Conservation (phyloP, 2,113 vertebrate species). For the Oenanthe oenanthe region DNA sequence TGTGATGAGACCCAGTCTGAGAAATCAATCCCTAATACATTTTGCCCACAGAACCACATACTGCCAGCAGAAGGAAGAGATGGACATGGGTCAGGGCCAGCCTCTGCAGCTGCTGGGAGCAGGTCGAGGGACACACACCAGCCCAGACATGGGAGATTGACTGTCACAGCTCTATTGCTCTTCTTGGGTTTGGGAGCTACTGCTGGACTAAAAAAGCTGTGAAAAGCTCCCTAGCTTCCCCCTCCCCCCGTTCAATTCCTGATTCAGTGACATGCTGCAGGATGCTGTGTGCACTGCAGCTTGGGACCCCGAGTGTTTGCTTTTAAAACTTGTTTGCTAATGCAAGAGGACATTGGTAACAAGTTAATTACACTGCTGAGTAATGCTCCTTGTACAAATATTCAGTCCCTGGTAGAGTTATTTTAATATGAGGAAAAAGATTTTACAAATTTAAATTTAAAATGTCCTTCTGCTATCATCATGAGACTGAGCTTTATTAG, state of each 20-base stretch:
- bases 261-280: not conserved
- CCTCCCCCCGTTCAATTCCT: rapidly evolving
- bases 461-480: not conserved
- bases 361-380: not conserved
- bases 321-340: not conserved
- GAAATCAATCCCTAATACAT: not conserved
- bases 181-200: not conserved
- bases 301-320: not conserved
- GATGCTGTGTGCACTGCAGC: not conserved
- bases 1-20: not conserved
- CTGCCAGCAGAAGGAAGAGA: not conserved
- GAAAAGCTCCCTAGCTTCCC: not conserved
- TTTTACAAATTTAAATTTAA: not conserved
- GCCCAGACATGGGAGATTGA: rapidly evolving
- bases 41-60: not conserved
- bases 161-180: not conserved
- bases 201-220: not conserved
- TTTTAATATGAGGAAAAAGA: not conserved
- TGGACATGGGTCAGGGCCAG: rapidly evolving
- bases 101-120: not conserved
- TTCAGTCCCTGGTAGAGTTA: not conserved
- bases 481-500: not conserved
- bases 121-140: rapidly evolving
- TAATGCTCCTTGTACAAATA: not conserved
- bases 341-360: not conserved